Percentiles rank a stretch among this genome's conserved stretches.
phyloP scores from a whole-genome alignment of 2,797 vertebrate species.

The Synanceia verrucosa region DNA sequence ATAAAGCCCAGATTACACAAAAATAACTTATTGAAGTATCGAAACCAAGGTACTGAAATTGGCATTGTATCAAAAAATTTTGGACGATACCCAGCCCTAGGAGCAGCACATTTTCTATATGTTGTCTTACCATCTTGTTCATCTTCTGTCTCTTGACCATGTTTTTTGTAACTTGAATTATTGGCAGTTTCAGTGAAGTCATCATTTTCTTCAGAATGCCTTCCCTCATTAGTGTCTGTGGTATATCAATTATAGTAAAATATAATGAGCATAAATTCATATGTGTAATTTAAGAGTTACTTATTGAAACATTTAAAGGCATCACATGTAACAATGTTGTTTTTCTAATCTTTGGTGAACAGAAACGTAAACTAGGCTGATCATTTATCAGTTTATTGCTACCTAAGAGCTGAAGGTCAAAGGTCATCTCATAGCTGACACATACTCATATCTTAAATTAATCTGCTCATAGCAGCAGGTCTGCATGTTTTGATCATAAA shows the following conservation, averaged over 20 bases:
- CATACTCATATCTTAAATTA: background rate
- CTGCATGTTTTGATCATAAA: background rate
- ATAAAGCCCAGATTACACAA: no score
- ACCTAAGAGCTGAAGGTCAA: background rate
- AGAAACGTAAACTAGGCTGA: background rate
- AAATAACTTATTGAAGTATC: no score
- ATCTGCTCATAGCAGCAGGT: background rate
- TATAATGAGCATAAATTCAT: background rate
- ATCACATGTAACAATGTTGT: background rate
- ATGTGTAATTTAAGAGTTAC: background rate
- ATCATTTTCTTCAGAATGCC: constrained; percentile 14
- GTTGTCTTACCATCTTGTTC: constrained; percentile 33
- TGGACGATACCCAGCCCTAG: no score
- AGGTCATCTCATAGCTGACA: background rate
- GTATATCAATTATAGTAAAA: background rate
- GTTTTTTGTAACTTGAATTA: background rate
- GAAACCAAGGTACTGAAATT: no score
- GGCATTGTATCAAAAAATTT: no score
- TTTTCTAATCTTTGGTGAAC: background rate
- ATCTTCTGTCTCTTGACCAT: constrained; percentile 29
- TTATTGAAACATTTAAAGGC: background rate
- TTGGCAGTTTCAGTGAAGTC: constrained; percentile 1
- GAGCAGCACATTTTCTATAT: background rate
- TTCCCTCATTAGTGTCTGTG: constrained; percentile 22
- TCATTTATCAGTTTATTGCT: no score